These are phyloP conservation scores for Oxyruncus cristatus DNA, from an alignment of 2,113 vertebrate genomes.

Conservation along the genomic window DNA sequence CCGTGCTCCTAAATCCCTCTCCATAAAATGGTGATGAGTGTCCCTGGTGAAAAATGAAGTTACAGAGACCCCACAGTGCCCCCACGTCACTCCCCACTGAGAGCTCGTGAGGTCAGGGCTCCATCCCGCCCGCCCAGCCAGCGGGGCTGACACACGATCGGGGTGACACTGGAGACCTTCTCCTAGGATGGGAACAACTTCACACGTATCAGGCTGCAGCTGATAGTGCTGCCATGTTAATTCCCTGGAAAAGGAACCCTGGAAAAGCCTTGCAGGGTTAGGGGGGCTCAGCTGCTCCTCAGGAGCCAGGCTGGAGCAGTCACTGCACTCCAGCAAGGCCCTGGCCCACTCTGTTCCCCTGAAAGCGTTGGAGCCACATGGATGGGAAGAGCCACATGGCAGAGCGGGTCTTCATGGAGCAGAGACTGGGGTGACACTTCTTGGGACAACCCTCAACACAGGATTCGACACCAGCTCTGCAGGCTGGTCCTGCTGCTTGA, in stretches of 20 bases:
- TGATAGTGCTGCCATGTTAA: background rate
- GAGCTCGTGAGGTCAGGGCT: background rate
- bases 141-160: background rate
- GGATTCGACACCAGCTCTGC: background rate
- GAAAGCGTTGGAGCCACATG: background rate
- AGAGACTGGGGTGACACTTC: background rate
- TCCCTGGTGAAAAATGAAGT: background rate
- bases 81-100: fast-evolving
- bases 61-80: fast-evolving
- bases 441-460: background rate
- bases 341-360: background rate
- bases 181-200: background rate
- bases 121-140: background rate
- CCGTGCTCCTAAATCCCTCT: background rate
- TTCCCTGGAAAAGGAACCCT: background rate
- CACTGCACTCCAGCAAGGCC: background rate
- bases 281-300: background rate
- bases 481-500: background rate
- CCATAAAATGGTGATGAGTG: background rate
- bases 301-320: background rate
- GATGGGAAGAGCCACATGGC: fast-evolving
- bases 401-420: background rate
- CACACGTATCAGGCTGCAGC: background rate
- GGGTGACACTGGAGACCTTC: conserved; percentile 23
- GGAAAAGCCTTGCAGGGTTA: background rate